These are phyloP conservation scores for Montipora foliosa DNA, from an alignment of 64 coral and sea anemone species.

Conservation along the genomic window DNA sequence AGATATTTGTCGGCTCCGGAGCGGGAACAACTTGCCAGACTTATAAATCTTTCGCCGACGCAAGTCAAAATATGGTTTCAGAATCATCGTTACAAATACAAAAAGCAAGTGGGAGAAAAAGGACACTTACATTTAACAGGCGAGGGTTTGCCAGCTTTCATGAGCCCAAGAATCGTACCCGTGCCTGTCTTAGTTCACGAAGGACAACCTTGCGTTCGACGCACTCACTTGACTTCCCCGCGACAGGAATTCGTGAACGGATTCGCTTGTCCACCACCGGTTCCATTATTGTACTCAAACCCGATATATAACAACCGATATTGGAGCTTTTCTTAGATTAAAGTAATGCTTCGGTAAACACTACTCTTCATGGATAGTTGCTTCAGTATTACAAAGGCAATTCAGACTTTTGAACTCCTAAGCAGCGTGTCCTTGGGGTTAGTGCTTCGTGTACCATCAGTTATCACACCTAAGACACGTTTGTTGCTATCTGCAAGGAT, in stretches of 20 bases:
- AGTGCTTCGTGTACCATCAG: neutral
- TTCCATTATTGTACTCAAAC: constrained; percentile 25
- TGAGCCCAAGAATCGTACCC: constrained; percentile 22
- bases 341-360: constrained; percentile 36
- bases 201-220: constrained; percentile 37
- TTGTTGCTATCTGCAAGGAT: constrained; percentile 3
- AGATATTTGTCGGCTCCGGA: constrained; percentile 82
- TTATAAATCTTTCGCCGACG: constrained; percentile 79
- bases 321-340: constrained; percentile 48
- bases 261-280: constrained; percentile 33
- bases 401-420: neutral
- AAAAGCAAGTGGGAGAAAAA: constrained; percentile 63
- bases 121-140: constrained; percentile 28
- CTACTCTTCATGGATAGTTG: neutral
- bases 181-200: constrained; percentile 32
- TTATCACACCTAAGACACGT: neutral
- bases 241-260: constrained; percentile 47
- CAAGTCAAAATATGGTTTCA: constrained; percentile 95
- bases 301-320: constrained; percentile 34
- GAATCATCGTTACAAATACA: constrained; percentile 87
- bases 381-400: constrained; percentile 17
- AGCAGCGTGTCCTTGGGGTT: neutral
- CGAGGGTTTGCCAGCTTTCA: constrained; percentile 34
- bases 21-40: constrained; percentile 77
- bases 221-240: neutral